A percentile compares a stretch with the other conserved stretches of the same genome.
These are phyloP conservation scores for Burhinus bistriatus DNA, from an alignment of 2,113 vertebrate species.

Conservation along the genomic window DNA sequence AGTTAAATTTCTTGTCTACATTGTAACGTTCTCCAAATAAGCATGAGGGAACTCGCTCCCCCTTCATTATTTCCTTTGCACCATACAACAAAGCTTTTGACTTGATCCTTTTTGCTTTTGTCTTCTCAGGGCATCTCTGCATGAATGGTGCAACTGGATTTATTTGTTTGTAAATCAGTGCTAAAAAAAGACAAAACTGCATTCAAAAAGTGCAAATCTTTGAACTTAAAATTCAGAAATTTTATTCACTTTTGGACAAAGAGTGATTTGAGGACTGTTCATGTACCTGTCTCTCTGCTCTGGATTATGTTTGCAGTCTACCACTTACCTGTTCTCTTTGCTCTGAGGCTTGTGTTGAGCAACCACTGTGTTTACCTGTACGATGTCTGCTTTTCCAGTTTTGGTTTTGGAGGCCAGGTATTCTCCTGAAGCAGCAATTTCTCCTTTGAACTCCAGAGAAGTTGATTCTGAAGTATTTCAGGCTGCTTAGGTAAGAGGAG, in stretches of 20 bases:
- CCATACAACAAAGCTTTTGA: neutral
- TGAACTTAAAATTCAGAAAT: neutral
- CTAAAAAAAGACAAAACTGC: neutral
- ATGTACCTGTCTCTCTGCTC: neutral
- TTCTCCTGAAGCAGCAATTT: neutral
- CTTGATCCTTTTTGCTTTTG: neutral
- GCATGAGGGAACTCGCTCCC: neutral
- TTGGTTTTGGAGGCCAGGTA: neutral
- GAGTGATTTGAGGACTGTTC: neutral
- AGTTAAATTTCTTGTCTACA: neutral
- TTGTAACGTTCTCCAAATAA: neutral
- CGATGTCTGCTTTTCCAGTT: neutral
- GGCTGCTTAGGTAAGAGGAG: neutral
- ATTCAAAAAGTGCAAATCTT: neutral
- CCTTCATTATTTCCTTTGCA: neutral
- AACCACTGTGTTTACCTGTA: neutral
- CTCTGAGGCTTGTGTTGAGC: neutral
- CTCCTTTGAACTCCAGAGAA: neutral
- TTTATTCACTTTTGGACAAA: neutral
- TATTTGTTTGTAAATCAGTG: neutral
- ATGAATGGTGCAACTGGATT: neutral
- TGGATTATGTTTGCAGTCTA: neutral
- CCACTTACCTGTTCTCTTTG: neutral
- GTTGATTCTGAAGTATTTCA: neutral
- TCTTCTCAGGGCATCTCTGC: neutral